Conservation (phyloP, 2,113 vertebrate species). For the Zapus hudsonius region DNA sequence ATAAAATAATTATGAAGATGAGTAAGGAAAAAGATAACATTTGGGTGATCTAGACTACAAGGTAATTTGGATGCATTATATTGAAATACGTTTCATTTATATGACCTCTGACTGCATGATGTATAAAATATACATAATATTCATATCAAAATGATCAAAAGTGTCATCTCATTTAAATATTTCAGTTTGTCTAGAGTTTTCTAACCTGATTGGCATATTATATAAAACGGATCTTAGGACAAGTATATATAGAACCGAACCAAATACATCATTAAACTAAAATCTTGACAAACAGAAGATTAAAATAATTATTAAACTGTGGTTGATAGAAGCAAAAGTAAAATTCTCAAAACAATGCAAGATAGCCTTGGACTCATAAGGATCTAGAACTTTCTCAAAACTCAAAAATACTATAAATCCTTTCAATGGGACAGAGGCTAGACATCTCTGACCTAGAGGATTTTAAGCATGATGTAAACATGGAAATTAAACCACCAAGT, state of each 20-base stretch:
- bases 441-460: background rate
- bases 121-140: background rate
- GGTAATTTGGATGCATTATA: background rate
- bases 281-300: background rate
- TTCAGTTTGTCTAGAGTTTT: conserved; percentile 13
- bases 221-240: background rate
- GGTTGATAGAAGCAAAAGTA: background rate
- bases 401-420: background rate
- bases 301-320: conserved; percentile 14
- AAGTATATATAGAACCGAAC: background rate
- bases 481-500: background rate
- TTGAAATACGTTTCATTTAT: background rate
- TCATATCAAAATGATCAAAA: background rate
- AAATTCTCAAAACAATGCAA: conserved; percentile 16
- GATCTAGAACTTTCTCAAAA: background rate
- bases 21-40: conserved; percentile 6
- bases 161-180: background rate
- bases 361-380: background rate
- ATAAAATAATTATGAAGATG: background rate
- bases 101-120: background rate
- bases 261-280: background rate
- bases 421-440: background rate
- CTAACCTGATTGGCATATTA: background rate
- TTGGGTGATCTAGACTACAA: background rate
- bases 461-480: background rate